Conservation (phyloP, 2,888 invertebrate species). For the Platerodrilus igneus region DNA sequence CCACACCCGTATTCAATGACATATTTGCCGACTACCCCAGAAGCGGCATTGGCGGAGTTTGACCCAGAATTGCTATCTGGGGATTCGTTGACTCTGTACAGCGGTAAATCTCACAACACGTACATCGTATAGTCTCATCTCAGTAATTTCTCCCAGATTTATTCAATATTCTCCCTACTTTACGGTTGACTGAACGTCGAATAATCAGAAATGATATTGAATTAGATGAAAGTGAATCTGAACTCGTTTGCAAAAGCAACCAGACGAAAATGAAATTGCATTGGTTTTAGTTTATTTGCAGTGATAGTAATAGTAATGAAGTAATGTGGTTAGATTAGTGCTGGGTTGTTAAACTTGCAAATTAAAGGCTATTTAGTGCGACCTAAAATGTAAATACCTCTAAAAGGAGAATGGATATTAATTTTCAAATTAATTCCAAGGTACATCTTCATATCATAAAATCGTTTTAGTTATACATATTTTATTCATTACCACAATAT, state of each 20-base stretch:
- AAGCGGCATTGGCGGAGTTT: conserved; percentile 40
- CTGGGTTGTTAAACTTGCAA: too few species aligned
- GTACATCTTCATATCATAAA: too few species aligned
- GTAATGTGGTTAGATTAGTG: too few species aligned
- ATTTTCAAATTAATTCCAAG: too few species aligned
- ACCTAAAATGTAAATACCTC: too few species aligned
- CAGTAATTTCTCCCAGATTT: conserved; percentile 13
- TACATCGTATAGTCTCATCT: conserved; percentile 15
- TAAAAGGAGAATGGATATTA: too few species aligned
- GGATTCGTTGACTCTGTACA: conserved; percentile 29
- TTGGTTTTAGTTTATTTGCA: conserved; percentile 11
- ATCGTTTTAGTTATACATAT: too few species aligned
- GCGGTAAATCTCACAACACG: conserved; percentile 26
- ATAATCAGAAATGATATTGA: neutral
- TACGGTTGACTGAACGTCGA: conserved; percentile 1
- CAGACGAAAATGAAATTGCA: conserved; percentile 25
- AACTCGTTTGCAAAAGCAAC: conserved; percentile 12
- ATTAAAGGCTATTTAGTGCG: too few species aligned
- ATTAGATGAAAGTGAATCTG: conserved; percentile 22
- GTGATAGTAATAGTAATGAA: conserved; percentile 10
- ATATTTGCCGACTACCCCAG: conserved; percentile 46
- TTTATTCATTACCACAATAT: too few species aligned
- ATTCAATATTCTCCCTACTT: conserved; percentile 7
- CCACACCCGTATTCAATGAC: conserved; percentile 37
- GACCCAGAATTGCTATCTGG: conserved; percentile 39